phyloP scores from a whole-genome alignment of 2,113 vertebrate species.

The Cettia cetti region DNA sequence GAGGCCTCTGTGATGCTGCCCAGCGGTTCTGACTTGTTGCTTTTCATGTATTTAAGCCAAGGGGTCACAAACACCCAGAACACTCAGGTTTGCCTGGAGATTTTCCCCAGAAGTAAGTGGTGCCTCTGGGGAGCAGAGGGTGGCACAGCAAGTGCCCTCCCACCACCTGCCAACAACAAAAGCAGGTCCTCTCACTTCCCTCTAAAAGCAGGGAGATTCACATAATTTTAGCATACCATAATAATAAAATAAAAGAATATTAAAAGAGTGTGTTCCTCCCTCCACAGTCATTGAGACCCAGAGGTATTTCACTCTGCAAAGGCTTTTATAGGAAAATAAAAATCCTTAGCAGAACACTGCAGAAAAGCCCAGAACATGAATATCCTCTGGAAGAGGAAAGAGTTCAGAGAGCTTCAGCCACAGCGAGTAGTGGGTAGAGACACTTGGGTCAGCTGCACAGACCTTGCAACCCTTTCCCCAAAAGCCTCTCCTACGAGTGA shows the following conservation, averaged over 20 bases:
- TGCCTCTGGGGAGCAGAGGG: neutral
- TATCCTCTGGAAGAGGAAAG: neutral
- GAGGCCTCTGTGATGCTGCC: neutral
- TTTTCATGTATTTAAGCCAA: neutral
- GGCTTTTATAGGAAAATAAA: neutral
- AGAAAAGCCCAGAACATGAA: neutral
- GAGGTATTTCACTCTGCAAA: neutral
- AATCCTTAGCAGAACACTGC: neutral
- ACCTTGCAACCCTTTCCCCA: neutral
- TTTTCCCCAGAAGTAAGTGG: neutral
- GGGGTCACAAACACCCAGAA: neutral
- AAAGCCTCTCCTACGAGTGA: neutral
- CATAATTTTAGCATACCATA: neutral
- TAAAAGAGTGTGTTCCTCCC: neutral
- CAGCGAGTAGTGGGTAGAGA: neutral
- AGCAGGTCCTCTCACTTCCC: neutral
- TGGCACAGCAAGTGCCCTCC: neutral
- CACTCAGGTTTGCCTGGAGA: accelerated
- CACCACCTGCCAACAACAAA: neutral
- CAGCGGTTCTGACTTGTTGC: neutral
- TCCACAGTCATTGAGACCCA: neutral
- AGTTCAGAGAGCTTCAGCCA: neutral
- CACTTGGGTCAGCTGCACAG: neutral
- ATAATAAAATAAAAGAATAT: neutral
- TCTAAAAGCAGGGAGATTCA: neutral